Conservation (phyloP, 2,888 invertebrate species). For the Melieria crassipennis region DNA sequence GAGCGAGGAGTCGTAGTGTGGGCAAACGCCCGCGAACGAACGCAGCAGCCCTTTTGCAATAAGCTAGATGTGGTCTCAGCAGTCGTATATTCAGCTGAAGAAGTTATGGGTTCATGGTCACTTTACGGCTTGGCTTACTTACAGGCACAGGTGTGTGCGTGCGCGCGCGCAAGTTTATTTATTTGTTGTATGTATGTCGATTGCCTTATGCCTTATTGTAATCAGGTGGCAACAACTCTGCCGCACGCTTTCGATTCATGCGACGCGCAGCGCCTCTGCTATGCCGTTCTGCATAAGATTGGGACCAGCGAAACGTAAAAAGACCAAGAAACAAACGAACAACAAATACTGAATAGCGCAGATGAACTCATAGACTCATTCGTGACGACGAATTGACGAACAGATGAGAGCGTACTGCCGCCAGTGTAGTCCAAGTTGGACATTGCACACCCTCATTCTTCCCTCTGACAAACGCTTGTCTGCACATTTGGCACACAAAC, state of each 20-base stretch:
- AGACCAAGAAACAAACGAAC: conserved; percentile 6
- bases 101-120: no score
- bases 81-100: no score
- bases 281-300: conserved; percentile 19
- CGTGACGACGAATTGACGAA: background rate
- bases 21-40: no score
- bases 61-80: no score
- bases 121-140: background rate
- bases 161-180: background rate
- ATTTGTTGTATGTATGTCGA: background rate
- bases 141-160: background rate
- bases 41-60: no score
- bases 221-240: conserved; percentile 25
- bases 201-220: conserved; percentile 6
- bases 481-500: conserved; percentile 28
- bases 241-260: conserved; percentile 18
- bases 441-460: conserved; percentile 21
- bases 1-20: no score
- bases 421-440: conserved; percentile 13
- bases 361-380: background rate
- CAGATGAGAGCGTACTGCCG: conserved; percentile 3
- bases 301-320: conserved; percentile 5
- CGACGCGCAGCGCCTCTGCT: conserved; percentile 16
- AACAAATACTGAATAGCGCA: conserved; percentile 1
- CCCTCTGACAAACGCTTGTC: conserved; percentile 25